A percentile compares a stretch with the other conserved stretches of the same genome.
Evolutionary conservation across 2,797 vertebrate species (phyloP).

Genomic region (Prunella strophiata): DNA sequence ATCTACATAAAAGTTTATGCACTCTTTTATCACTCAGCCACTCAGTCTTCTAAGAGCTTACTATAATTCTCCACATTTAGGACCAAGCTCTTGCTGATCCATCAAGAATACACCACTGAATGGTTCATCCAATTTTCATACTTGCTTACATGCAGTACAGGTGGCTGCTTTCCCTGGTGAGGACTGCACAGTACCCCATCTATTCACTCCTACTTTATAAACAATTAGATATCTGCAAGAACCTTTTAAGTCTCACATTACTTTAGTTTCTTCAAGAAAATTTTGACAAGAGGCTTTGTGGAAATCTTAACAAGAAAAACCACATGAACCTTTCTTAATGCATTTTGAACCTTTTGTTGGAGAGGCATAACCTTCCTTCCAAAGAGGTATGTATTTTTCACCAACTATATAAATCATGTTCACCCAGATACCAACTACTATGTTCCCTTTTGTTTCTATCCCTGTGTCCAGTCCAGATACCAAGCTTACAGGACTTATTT

Average conservation of each 20-base stretch:
- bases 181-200: neutral
- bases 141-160: neutral
- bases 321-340: neutral
- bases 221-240: neutral
- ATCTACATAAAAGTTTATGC: neutral
- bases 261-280: neutral
- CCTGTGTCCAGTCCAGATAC: neutral
- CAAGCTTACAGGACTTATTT: neutral
- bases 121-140: neutral
- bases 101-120: neutral
- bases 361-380: neutral
- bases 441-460: neutral
- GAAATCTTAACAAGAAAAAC: neutral
- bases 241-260: neutral
- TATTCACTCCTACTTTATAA: neutral
- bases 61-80: neutral
- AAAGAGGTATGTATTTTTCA: neutral
- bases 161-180: neutral
- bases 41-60: neutral
- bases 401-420: neutral
- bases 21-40: neutral
- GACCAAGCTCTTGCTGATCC: neutral
- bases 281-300: neutral
- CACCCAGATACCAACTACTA: neutral
- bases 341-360: neutral